These are phyloP conservation scores for Lithophane leautieri DNA, from an alignment of 2,888 invertebrate genomes.

Conservation along the genomic window DNA sequence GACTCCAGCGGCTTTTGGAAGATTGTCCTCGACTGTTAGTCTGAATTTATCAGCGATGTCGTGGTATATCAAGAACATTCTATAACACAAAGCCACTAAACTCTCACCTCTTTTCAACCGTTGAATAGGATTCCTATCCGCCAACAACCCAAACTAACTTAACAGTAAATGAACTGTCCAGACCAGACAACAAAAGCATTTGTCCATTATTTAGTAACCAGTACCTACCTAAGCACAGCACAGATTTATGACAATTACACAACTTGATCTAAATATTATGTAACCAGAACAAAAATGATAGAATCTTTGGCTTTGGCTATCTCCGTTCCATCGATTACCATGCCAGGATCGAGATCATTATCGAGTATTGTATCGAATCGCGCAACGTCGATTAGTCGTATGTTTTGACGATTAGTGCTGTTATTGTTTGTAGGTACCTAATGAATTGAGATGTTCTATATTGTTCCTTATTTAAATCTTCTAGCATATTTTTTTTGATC, in stretches of 20 bases:
- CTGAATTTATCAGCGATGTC: not conserved
- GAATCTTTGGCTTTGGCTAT: constrained; percentile 35
- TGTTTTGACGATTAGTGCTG: constrained; percentile 24
- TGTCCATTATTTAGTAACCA: constrained; percentile 38
- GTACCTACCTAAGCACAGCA: too few species aligned
- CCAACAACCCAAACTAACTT: constrained; percentile 12
- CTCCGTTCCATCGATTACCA: constrained; percentile 42
- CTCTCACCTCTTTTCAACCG: not conserved
- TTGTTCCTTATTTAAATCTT: not conserved
- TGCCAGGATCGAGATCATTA: constrained; percentile 45
- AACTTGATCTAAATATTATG: constrained; percentile 49
- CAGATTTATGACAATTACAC: constrained; percentile 44
- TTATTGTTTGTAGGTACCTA: constrained; percentile 12
- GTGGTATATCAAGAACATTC: not conserved
- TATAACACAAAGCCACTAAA: constrained; percentile 5
- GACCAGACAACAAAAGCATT: constrained; percentile 51
- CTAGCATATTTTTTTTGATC: not conserved
- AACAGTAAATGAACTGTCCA: constrained; percentile 22
- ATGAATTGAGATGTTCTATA: constrained; percentile 6
- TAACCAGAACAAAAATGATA: constrained; percentile 46
- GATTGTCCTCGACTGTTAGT: not conserved
- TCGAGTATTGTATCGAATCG: constrained; percentile 43
- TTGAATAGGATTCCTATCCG: constrained; percentile 21
- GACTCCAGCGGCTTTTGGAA: too few species aligned
- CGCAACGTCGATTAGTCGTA: constrained; percentile 42